phyloP scores from a whole-genome alignment of 2,113 vertebrate genomes.

The Uria aalge region DNA sequence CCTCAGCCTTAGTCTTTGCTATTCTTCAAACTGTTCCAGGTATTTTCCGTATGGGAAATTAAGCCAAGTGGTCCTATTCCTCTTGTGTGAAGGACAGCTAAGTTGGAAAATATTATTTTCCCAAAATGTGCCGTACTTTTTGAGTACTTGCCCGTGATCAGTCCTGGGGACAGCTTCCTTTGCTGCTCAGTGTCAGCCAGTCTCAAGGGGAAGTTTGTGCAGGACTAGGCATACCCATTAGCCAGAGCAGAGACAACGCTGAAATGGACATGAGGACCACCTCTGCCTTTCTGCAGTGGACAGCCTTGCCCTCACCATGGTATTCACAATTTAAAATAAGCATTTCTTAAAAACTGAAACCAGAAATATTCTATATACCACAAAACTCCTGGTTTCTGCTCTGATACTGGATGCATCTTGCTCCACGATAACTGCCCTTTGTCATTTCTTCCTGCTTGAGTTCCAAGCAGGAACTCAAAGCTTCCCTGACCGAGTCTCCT shows the following conservation, averaged over 20 bases:
- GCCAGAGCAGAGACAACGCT: neutral
- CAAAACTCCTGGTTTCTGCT: neutral
- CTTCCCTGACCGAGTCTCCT: neutral
- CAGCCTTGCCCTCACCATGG: neutral
- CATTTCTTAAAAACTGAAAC: neutral
- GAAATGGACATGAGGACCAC: neutral
- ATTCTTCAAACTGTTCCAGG: neutral
- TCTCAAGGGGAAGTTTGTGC: neutral
- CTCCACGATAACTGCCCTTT: neutral
- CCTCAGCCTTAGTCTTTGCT: neutral
- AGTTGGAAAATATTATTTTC: neutral
- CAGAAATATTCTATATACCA: neutral
- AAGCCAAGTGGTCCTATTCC: neutral
- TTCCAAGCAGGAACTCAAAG: neutral
- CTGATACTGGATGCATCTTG: neutral
- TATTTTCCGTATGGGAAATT: neutral
- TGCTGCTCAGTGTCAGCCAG: neutral
- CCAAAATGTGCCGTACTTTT: neutral
- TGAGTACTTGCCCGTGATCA: accelerated
- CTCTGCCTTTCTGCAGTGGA: neutral
- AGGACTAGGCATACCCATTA: neutral
- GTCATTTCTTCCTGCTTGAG: neutral
- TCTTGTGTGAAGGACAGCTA: neutral
- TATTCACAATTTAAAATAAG: neutral
- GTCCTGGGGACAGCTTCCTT: neutral